phyloP scores from a whole-genome alignment of 1,140 invertebrate species.

The Scaptomyza montana region DNA sequence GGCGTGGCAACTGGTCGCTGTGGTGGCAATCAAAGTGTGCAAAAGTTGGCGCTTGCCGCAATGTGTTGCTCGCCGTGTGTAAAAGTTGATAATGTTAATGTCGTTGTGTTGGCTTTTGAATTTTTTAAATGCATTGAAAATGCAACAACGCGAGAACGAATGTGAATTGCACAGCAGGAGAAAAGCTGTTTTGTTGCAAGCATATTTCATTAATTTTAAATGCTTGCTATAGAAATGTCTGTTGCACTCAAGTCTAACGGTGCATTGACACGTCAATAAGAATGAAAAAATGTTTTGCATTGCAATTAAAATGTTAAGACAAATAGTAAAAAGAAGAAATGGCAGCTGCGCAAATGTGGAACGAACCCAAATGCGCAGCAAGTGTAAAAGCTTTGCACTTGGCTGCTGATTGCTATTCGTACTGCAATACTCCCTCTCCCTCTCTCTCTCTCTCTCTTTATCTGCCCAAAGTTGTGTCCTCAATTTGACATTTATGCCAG shows the following conservation, averaged over 20 bases:
- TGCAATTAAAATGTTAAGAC: conserved; percentile 76
- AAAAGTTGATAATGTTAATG: conserved; percentile 40
- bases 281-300: conserved; percentile 54
- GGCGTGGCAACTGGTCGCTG: neutral
- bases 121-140: conserved; percentile 72
- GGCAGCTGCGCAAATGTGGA: conserved; percentile 32
- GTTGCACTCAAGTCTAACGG: conserved; percentile 29
- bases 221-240: conserved; percentile 37
- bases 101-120: conserved; percentile 61
- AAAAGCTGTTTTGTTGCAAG: conserved; percentile 50
- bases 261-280: conserved; percentile 74
- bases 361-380: conserved; percentile 41
- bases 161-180: conserved; percentile 43
- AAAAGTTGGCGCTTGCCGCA: conserved; percentile 12
- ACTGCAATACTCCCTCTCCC: neutral
- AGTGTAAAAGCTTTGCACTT: conserved; percentile 70
- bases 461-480: conserved; percentile 51
- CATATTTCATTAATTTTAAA: conserved; percentile 70
- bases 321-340: conserved; percentile 60
- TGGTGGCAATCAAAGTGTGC: conserved; percentile 1
- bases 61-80: too few relatives aligned
- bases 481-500: conserved; percentile 75
- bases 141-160: conserved; percentile 45
- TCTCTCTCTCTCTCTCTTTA: neutral
- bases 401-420: conserved; percentile 69